Base-by-base conservation (phyloP, 1,140 invertebrate species). In the Trichomalopsis sarcophagae region DNA sequence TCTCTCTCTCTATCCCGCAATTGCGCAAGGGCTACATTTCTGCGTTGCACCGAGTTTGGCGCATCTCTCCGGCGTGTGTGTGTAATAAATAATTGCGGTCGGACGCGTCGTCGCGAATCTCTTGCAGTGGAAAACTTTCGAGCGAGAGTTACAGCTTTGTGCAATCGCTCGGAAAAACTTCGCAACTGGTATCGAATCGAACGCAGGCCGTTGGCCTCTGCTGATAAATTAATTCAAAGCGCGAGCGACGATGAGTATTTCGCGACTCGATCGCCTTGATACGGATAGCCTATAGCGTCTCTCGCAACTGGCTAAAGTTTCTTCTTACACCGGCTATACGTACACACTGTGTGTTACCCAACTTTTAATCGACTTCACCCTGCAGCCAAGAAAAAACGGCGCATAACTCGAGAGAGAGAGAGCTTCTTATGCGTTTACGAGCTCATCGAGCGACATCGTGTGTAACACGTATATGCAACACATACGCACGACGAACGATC, bases 61-160 rank as follows among this genome's bases (percentile, higher is more conserved):
- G 66, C 71, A 62, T 62, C 47, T 11, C 21, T 5, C 13, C 6
- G 1, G 47, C 21, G 9, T 30, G 5, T n/a, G 55, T 66, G 75
- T 10, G 82, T 74, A 84, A 84, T 84, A 80, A 84, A 66, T 84
- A 84, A 80, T 84, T 84, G 83, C 83, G 83, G 76, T 74, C 77
- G 33, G 55, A 6, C 75, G 55, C 6, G 81, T 21, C n/a, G 33
- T 40, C 68, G 27, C 69, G 69, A 71, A 17, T 33, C 23, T 33
- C 30, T 13, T 1, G 17, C 23, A 27, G 44, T 36, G 14, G 14
- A 44, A 66, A 36, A 82, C 30, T 68, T 68, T 76, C 50, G 47
- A 62, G 69, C 47, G 80, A 50, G 69, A 44, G 30, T 10, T 44
- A 17, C 7, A 7, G 5, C 21, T 82, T 74, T 55, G 81, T 40